Evolutionary conservation across 2,797 vertebrate genomes (phyloP), one percentile per base, ranked within the genome.

Genomic region (Meriones psammophilus): DNA sequence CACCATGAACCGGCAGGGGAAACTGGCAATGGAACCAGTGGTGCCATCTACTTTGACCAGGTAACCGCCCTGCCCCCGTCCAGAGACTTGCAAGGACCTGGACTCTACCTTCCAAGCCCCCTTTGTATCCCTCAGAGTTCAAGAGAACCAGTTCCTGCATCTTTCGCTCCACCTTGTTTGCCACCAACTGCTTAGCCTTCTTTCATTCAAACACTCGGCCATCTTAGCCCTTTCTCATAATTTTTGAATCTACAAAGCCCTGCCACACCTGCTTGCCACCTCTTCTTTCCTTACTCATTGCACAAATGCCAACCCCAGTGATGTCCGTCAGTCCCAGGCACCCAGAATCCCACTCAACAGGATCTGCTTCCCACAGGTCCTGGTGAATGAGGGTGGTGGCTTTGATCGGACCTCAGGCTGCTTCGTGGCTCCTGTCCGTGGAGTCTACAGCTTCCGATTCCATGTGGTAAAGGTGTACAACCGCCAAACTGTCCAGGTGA

Each of bases 391-490:
- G 80, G 97, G 97, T 1, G 96, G 97, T 12, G 97, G 95, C 97
- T 98, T 98, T 93, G 97, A 98, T 92, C 92, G 97, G 30, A 74
- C 97, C 89, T 98, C 97, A 0, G 97, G 97, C 46, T 97, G 96
- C 94, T 98, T 98, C 8, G 96, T 98, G 89, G 97, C 97, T 73
- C 97, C 97, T 24, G 97, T 98, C 69, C 96, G 97, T 14, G 97
- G 97, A 8, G 97, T 98, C 96, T 98, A 98, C 95, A 98, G 97
- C 92, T 98, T 98, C 97, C 96, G 97, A 30, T 98, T 98, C 97
- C 97, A 98, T 15, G 97, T 98, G 95, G 97, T 98, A 74, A 98
- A 98, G 89, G 97, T 98, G 92, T 98, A 98, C 94, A 98, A 98
- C 91, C 97, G 97, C 71, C 97, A 98, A 36, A 98, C 97, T 0